A percentile compares a stretch with the other conserved stretches of the same genome.
phyloP scores from a whole-genome alignment of 2,113 vertebrate genomes.

The Planiliza haematocheilus region DNA sequence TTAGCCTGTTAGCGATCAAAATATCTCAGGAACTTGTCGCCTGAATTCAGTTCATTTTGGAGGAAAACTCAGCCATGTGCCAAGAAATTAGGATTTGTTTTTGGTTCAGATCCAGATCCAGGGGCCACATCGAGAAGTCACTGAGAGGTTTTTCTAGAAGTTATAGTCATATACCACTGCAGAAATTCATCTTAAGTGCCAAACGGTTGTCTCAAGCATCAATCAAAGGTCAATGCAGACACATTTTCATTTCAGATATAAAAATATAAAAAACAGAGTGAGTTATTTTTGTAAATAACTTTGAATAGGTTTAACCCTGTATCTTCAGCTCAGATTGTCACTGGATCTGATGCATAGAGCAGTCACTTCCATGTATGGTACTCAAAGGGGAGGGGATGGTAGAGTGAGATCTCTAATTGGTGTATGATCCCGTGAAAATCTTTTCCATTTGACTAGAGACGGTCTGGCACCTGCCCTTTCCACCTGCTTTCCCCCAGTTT shows the following conservation, averaged over 20 bases:
- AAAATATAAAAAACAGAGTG: too few species aligned
- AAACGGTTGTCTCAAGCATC: too few species aligned
- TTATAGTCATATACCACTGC: too few species aligned
- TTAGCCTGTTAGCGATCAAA: not conserved
- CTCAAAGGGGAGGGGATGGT: slow-evolving; percentile 23
- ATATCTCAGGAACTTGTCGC: not conserved
- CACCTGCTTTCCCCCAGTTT: slow-evolving; percentile 50
- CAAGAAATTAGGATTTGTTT: slow-evolving; percentile 20
- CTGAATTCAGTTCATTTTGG: slow-evolving; percentile 2
- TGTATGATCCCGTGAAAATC: slow-evolving; percentile 57
- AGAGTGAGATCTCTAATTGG: slow-evolving; percentile 68
- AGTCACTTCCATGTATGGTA: slow-evolving; percentile 25
- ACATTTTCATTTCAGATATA: too few species aligned
- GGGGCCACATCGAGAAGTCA: not conserved
- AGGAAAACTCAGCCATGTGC: slow-evolving; percentile 2
- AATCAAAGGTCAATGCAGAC: too few species aligned
- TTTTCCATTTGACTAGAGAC: slow-evolving; percentile 66
- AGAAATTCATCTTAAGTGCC: too few species aligned
- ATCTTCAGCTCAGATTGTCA: slow-evolving; percentile 7
- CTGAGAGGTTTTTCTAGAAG: too few species aligned
- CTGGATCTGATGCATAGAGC: slow-evolving; percentile 43
- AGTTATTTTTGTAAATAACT: too few species aligned
- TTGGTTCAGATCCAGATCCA: slow-evolving; percentile 18
- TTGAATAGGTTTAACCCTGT: too few species aligned
- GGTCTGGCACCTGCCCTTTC: slow-evolving; percentile 61